Percentiles rank a stretch among this genome's conserved stretches.
Evolutionary conservation across 2,888 invertebrate genomes (phyloP).

Genomic region (Pemphredon lugubris): DNA sequence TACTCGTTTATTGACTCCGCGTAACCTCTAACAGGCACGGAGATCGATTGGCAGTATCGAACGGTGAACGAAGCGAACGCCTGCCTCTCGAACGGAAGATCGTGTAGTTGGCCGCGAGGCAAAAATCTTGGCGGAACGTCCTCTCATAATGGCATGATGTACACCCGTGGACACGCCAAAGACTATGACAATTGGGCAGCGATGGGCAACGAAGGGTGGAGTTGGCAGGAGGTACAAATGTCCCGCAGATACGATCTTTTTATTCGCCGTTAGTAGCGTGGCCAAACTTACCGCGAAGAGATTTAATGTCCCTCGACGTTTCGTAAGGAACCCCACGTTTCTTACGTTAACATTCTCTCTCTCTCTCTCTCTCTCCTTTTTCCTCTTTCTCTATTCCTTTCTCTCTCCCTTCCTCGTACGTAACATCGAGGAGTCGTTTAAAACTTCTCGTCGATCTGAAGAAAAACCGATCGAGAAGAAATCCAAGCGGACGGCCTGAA

Average conservation of each 20-base stretch:
- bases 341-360: too few species aligned
- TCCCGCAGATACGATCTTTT: too few species aligned
- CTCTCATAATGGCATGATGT: conserved; percentile 92
- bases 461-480: too few species aligned
- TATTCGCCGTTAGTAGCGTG: not conserved
- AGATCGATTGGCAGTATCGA: conserved; percentile 87
- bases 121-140: conserved; percentile 88
- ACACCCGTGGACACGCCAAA: conserved; percentile 88
- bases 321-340: too few species aligned
- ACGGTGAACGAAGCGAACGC: conserved; percentile 86
- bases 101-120: conserved; percentile 87
- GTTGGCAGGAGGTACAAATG: conserved; percentile 84
- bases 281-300: too few species aligned
- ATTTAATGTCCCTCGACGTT: too few species aligned
- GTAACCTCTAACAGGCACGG: conserved; percentile 74
- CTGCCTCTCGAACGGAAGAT: conserved; percentile 81
- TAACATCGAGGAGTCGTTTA: too few species aligned
- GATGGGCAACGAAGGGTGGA: conserved; percentile 89
- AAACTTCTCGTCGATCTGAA: too few species aligned
- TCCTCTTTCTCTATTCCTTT: too few species aligned
- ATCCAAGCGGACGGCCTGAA: too few species aligned
- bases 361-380: too few species aligned
- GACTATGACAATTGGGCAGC: conserved; percentile 90
- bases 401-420: too few species aligned
- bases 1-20: not conserved